Base-by-base conservation (phyloP, 1,140 invertebrate genomes). In the Lepidurus packardi region DNA sequence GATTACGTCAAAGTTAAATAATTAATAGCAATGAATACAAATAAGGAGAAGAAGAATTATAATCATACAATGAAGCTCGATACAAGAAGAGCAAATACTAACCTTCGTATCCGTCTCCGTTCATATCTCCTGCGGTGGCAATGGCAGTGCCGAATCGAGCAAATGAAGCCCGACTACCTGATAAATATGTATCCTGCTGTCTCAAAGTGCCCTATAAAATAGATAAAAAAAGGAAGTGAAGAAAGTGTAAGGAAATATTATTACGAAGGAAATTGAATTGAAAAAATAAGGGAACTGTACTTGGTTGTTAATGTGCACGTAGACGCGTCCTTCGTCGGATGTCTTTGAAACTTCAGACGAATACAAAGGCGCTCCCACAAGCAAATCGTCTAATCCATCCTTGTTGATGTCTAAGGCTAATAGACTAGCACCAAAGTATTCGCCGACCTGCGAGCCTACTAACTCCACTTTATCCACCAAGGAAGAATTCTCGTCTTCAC, bases 391-490 rank as follows among this genome's bases (percentile, higher is more conserved):
- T 25, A 87, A 85, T 1, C 88, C 89, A 83, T 95, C 92, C 5
- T 85, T 87, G 82, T 93, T 91, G 1, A 94, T 82, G 84, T 95
- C 92, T 41, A 89, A 87, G 2, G 89, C 89, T 73, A 89, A 84
- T 1, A 96, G 81, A 24, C 88, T 85, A 0, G 90, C 87, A 7
- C 94, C 94, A 83, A 94, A 95, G 83, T 93, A 93, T 74, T 92
- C 89, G 1, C 93, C 93, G 25, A 89, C 83, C 83, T 94, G 89
- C 41, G 87, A 84, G 0, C 91, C 91, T 10, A 84, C 81, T 24
- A 86, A 43, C 73, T 80, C 79, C 25, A 81, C 83, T 76, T 81
- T 82, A 8, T 85, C 77, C 5, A 34, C 53, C 65, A 85, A 75
- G 10, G 74, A 43, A n/a, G 79, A 53, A 34, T 82, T 77, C 1